Percentiles rank a stretch among this genome's conserved stretches.
Evolutionary conservation across 2,797 vertebrate genomes (phyloP).

Genomic region (Hafferia zeledoni): DNA sequence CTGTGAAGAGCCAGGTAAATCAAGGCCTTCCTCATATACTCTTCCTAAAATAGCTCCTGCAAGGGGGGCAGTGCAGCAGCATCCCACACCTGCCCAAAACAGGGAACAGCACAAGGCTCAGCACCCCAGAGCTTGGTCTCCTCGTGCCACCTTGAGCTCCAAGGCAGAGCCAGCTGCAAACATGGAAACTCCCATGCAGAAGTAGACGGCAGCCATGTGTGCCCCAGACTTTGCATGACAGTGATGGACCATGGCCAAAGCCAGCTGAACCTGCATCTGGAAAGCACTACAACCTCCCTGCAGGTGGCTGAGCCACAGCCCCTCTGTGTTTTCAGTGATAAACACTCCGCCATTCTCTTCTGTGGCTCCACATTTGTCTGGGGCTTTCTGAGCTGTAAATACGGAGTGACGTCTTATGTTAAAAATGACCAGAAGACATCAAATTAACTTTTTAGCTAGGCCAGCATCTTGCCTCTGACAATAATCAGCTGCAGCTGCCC

Average conservation of each 20-base stretch:
- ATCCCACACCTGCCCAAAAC: neutral
- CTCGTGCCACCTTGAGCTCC: accelerated
- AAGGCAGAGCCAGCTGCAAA: neutral
- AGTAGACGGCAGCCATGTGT: neutral
- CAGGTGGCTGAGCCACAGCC: neutral
- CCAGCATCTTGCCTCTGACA: neutral
- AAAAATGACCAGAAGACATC: neutral
- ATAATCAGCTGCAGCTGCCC: neutral
- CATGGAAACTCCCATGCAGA: neutral
- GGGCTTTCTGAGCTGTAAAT: neutral
- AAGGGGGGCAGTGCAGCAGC: neutral
- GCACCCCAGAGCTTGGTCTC: neutral
- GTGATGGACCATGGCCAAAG: neutral
- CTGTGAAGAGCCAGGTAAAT: neutral
- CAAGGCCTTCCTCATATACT: neutral
- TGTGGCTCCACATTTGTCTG: neutral
- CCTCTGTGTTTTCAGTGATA: neutral
- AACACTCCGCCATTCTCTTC: accelerated
- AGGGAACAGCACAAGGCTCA: neutral
- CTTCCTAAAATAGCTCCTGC: neutral
- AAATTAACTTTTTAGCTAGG: neutral
- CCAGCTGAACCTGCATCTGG: neutral
- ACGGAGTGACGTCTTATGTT: neutral
- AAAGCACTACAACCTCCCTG: neutral
- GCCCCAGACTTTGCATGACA: neutral